A percentile compares a stretch with the other conserved stretches of the same genome.
Evolutionary conservation across 1,140 invertebrate genomes (phyloP).

Genomic region (Nebria ingens): DNA sequence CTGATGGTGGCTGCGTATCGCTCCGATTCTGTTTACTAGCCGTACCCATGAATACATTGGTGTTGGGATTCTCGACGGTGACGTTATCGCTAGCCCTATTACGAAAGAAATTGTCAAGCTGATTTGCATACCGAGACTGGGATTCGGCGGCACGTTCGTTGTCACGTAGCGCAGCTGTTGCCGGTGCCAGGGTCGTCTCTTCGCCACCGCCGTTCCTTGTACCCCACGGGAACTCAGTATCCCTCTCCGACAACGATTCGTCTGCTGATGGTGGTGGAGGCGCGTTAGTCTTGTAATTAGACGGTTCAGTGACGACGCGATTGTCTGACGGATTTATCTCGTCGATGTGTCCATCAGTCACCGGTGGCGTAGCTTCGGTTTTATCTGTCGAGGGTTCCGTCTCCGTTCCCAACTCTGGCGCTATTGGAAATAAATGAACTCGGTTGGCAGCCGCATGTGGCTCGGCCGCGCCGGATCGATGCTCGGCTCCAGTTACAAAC

Average conservation of each 20-base stretch:
- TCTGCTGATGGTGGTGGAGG: neutral
- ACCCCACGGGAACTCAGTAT: neutral
- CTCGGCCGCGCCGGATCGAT: neutral
- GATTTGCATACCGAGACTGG: neutral
- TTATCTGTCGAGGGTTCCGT: neutral
- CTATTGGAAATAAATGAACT: slow-evolving; percentile 7
- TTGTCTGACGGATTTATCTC: slow-evolving; percentile 9
- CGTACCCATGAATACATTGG: slow-evolving; percentile 2
- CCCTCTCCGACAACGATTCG: neutral
- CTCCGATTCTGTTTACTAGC: neutral
- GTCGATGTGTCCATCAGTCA: slow-evolving; percentile 8
- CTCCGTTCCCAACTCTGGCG: neutral
- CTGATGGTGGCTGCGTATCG: neutral
- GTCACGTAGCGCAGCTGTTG: slow-evolving; percentile 2
- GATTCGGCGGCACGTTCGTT: neutral
- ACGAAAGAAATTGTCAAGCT: slow-evolving; percentile 2
- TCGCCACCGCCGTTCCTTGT: neutral
- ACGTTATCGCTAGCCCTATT: neutral
- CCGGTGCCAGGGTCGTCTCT: neutral
- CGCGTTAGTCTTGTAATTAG: slow-evolving; percentile 7
- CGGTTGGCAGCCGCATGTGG: neutral
- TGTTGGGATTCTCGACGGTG: neutral
- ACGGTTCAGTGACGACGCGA: slow-evolving; percentile 1
- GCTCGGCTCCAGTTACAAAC: neutral
- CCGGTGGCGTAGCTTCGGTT: neutral